These are phyloP conservation scores for Eupithecia subfuscata DNA, from an alignment of 2,888 invertebrate species.

Conservation along the genomic window DNA sequence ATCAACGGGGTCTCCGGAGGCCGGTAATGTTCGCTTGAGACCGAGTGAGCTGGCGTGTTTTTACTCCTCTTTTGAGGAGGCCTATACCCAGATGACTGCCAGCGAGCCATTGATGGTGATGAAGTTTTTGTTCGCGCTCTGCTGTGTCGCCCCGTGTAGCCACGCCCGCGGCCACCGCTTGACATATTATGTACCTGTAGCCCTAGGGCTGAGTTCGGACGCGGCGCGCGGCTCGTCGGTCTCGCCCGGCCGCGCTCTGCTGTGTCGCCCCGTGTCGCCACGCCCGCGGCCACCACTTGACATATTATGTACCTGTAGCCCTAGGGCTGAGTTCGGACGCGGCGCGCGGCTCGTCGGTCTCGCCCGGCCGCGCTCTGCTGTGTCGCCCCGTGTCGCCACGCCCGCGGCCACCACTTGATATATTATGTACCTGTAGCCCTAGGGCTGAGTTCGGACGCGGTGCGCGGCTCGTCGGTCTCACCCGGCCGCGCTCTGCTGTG, in stretches of 20 bases:
- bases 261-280: no score
- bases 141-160: no score
- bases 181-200: constrained; percentile 54
- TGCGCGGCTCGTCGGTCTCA: constrained; percentile 56
- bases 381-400: constrained; percentile 78
- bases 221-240: constrained; percentile 57
- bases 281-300: no score
- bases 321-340: constrained; percentile 62
- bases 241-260: constrained; percentile 62
- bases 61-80: no score
- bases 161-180: no score
- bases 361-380: constrained; percentile 66
- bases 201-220: constrained; percentile 62
- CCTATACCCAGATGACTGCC: no score
- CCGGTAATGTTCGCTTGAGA: no score
- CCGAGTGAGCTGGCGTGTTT: no score
- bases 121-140: no score
- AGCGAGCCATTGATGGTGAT: no score
- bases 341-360: constrained; percentile 57
- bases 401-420: constrained; percentile 75
- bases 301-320: constrained; percentile 55
- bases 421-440: constrained; percentile 58
- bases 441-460: constrained; percentile 66
- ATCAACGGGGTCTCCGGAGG: no score
- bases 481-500: constrained; percentile 71